These are phyloP conservation scores for Tethya wilhelma DNA, from an alignment of 37 sponge, comb jelly and placozoan genomes.

Conservation along the genomic window DNA sequence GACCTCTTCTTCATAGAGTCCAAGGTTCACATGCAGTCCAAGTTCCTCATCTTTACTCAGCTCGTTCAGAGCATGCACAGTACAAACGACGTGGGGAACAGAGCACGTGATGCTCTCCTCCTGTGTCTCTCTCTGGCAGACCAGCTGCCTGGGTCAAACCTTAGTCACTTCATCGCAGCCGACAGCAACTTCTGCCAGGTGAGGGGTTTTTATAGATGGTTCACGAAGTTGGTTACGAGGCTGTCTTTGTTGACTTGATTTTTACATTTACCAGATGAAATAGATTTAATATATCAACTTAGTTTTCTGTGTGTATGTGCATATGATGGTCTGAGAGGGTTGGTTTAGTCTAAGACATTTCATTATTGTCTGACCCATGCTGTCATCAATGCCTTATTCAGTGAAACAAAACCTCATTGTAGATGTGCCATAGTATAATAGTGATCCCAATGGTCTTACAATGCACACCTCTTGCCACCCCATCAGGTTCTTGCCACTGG, in stretches of 20 bases:
- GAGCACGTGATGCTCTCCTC: conserved; percentile 74
- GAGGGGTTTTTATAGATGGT: neutral
- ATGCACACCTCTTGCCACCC: no score
- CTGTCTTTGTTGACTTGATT: neutral
- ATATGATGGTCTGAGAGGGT: no score
- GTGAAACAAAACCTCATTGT: no score
- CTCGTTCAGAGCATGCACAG: conserved; percentile 80
- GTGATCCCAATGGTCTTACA: no score
- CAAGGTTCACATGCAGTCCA: conserved; percentile 38
- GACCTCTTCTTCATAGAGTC: conserved; percentile 69
- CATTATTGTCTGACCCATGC: no score
- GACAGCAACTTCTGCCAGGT: conserved; percentile 83
- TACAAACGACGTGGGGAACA: conserved; percentile 39
- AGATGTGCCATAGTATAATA: neutral
- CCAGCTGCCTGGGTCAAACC: conserved; percentile 31
- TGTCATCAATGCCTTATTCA: no score
- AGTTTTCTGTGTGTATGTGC: neutral
- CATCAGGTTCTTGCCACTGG: conserved; percentile 76
- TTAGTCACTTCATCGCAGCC: conserved; percentile 49
- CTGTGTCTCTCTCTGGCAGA: conserved; percentile 64
- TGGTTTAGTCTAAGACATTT: no score
- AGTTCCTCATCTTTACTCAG: conserved; percentile 67
- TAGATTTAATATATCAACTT: neutral
- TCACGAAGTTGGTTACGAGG: neutral
- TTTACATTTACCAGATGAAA: neutral